Evolutionary conservation across 2,888 invertebrate genomes (phyloP), one percentile per base, ranked within the genome.

Genomic region (Sthenelais limicola): DNA sequence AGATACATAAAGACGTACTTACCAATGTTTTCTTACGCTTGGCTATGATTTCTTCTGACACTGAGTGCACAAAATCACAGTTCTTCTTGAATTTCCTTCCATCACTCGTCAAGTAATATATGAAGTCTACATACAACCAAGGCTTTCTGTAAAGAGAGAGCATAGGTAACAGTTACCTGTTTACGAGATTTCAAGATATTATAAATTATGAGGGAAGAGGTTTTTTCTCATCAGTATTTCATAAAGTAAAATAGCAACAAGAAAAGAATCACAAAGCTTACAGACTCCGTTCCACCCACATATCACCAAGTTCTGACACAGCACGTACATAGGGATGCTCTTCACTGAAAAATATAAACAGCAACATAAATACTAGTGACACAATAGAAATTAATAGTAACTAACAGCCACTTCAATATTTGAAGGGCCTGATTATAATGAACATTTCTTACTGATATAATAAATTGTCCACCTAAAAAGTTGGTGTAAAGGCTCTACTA

Each of bases 11-110:
- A 54, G 28, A 49, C 18, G n/a, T 21, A 58, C 76, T 72, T 72
- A 84, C 84, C 80, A 85, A 68, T 12, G 76, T 72, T 68, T 78
- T 52, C 66, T 73, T 78, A 24, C 85, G 73, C 69, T 79, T 80
- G 5, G 77, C 70, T 5, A 85, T 85, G 43, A 85, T 80, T 3
- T 82, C 82, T 51, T 84, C 81, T 15, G 85, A 80, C 0, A 85
- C 80, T 1, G 72, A 71, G 68, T 85, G 85, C 0, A 85, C 85
- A 71, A 72, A 81, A 38, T 82, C 76, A 71, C 84, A 84, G 66
- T 82, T 73, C 54, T 81, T 80, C 56, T 76, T 74, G 73, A 83
- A 83, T 54, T 75, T 73, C 32, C 80, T 74, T 0, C 85, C 84
- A 24, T 35, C 54, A 5, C 77, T 67, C 2, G 82, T 80, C 28